phyloP scores from a whole-genome alignment of 2,797 vertebrate genomes.

The Stomatorhinus walkeri region DNA sequence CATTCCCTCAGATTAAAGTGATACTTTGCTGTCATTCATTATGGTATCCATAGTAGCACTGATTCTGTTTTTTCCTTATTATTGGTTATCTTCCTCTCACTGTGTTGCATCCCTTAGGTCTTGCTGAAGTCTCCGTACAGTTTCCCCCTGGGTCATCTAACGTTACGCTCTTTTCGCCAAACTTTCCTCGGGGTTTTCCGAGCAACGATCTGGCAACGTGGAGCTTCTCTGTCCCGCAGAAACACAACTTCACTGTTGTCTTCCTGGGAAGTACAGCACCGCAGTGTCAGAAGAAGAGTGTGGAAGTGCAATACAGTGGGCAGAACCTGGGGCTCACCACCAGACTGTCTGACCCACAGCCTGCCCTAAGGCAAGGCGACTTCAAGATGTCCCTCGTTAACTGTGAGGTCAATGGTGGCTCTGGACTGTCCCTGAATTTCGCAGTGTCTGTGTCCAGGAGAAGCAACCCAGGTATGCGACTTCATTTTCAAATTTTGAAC shows the following conservation, averaged over 20 bases:
- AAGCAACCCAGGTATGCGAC: conserved; percentile 54
- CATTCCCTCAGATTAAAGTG: background rate
- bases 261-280: conserved; percentile 63
- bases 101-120: conserved; percentile 41
- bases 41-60: background rate
- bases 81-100: background rate
- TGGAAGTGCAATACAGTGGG: conserved; percentile 64
- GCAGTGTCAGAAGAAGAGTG: conserved; percentile 64
- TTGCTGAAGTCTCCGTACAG: conserved; percentile 66
- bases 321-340: conserved; percentile 22
- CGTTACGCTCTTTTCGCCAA: conserved; percentile 65
- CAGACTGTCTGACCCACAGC: conserved; percentile 45
- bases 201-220: conserved; percentile 68
- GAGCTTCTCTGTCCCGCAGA: conserved; percentile 70
- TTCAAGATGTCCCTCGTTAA: conserved; percentile 59
- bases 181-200: conserved; percentile 69
- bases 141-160: conserved; percentile 63
- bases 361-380: conserved; percentile 49
- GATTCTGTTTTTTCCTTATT: background rate
- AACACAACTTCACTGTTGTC: conserved; percentile 70
- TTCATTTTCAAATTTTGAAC: background rate
- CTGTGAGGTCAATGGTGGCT: conserved; percentile 45
- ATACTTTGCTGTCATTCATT: background rate
- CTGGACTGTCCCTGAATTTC: conserved; percentile 50
- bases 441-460: conserved; percentile 56